Evolutionary conservation across 2,888 invertebrate genomes (phyloP).

Genomic region (Zelleria hepariella): DNA sequence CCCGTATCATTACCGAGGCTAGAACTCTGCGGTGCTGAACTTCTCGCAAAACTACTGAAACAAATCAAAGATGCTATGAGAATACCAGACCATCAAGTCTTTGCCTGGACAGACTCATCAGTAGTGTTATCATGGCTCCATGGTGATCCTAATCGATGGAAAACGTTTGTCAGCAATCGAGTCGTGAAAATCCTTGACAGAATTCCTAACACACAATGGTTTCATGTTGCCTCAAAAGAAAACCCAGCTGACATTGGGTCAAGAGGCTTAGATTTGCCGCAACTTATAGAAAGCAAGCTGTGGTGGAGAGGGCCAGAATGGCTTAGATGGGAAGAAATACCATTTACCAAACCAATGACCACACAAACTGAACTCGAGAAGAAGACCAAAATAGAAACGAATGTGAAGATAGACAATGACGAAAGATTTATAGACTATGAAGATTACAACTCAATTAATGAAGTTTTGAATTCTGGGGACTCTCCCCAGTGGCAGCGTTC

Average conservation of each 20-base stretch:
- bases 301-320: no score
- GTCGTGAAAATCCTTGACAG: background rate
- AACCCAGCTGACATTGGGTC: no score
- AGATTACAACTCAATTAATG: slow-evolving; percentile 8
- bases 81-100: slow-evolving; percentile 5
- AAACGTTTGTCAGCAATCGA: background rate
- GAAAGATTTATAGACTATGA: slow-evolving; percentile 9
- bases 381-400: slow-evolving; percentile 3
- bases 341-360: background rate
- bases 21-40: slow-evolving; percentile 12
- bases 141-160: background rate
- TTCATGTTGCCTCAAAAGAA: no score
- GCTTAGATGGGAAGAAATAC: no score
- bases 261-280: background rate
- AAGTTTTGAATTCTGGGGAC: slow-evolving; percentile 11
- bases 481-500: no score
- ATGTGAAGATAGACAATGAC: slow-evolving; percentile 1
- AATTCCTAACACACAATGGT: background rate
- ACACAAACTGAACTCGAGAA: background rate
- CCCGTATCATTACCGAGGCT: background rate
- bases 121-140: slow-evolving; percentile 1
- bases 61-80: slow-evolving; percentile 9
- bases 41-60: slow-evolving; percentile 1
- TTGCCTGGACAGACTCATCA: slow-evolving; percentile 13
- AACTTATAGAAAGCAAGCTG: no score